Evolutionary conservation across 1,140 invertebrate species (phyloP).

Genomic region (Lordiphosa collinella): DNA sequence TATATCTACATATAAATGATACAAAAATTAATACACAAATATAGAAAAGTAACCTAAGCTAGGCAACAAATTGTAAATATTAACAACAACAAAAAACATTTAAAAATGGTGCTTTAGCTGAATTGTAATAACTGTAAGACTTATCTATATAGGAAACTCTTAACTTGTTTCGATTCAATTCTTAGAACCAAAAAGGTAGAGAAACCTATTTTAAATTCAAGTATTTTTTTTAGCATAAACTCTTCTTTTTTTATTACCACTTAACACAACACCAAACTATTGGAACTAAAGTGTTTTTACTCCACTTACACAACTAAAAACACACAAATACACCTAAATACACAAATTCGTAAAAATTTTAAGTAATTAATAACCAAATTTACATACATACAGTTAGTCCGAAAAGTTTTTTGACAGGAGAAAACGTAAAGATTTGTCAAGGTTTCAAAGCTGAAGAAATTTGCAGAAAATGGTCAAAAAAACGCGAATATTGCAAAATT

Average conservation of each 20-base stretch:
- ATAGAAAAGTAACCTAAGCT: conserved; percentile 50
- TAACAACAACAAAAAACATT: conserved; percentile 2
- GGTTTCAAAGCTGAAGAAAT: too few species aligned
- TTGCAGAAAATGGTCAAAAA: too few species aligned
- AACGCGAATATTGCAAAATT: too few species aligned
- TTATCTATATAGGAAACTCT: conserved; percentile 27
- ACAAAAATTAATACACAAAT: conserved; percentile 38
- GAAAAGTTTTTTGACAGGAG: too few species aligned
- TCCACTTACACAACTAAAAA: conserved; percentile 20
- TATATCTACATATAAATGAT: conserved; percentile 36
- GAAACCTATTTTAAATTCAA: conserved; percentile 29
- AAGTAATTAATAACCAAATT: conserved; percentile 44
- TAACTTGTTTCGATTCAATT: conserved; percentile 33
- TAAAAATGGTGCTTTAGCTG: conserved; percentile 79
- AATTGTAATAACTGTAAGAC: conserved; percentile 74
- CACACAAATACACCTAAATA: conserved; percentile 16
- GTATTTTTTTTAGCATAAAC: conserved; percentile 16
- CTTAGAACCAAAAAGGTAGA: conserved; percentile 1
- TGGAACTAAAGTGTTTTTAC: conserved; percentile 36
- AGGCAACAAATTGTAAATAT: conserved; percentile 62
- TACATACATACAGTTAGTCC: too few species aligned
- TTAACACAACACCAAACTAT: conserved; percentile 20
- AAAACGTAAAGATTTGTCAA: too few species aligned
- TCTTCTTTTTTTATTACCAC: conserved; percentile 23
- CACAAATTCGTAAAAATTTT: conserved; percentile 40